Evolutionary conservation across 2,888 invertebrate genomes (phyloP).

Genomic region (Gryllus longicercus): DNA sequence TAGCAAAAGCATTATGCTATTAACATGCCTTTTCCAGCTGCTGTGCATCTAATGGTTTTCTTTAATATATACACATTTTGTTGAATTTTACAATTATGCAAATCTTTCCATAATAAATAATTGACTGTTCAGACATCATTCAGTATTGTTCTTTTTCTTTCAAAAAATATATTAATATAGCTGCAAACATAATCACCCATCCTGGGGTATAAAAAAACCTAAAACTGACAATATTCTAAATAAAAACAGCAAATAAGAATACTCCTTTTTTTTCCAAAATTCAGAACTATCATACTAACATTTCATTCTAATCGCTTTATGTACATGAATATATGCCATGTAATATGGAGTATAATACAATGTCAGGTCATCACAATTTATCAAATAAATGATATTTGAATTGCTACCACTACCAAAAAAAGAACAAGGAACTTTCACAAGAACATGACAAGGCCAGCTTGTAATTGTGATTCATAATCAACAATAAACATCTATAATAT

Average conservation of each 20-base stretch:
- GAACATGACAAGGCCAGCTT: conserved; percentile 11
- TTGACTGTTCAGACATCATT: background rate
- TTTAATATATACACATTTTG: background rate
- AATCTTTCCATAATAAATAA: conserved; percentile 17
- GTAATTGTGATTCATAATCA: background rate
- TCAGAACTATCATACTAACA: background rate
- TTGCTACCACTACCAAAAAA: background rate
- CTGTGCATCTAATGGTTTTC: background rate
- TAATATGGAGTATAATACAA: conserved; percentile 1
- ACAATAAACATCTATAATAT: background rate
- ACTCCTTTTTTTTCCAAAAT: background rate
- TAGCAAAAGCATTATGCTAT: no score
- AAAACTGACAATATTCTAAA: background rate
- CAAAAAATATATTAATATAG: background rate
- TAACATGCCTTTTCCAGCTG: no score
- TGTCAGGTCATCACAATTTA: conserved; percentile 11
- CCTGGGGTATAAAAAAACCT: background rate
- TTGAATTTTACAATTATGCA: background rate
- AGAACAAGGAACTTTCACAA: conserved; percentile 10
- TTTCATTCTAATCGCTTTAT: background rate
- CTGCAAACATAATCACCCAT: background rate
- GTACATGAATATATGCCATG: background rate
- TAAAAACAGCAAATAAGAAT: background rate
- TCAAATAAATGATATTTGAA: background rate
- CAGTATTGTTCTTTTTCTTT: background rate